Conservation (phyloP, 1,140 invertebrate genomes). For the Probaryconus sp. region DNA sequence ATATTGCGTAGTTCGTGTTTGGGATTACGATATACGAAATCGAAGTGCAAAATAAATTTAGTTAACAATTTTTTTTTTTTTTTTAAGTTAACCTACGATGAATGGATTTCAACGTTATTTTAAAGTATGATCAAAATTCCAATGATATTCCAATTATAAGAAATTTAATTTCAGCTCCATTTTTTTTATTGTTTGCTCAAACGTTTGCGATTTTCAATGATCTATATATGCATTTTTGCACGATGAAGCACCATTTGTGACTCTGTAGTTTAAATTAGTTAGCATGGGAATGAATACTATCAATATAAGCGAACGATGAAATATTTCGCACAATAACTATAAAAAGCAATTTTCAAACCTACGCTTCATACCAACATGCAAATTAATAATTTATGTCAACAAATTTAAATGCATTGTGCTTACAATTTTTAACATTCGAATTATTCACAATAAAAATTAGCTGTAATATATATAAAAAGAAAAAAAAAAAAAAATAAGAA, state of each 20-base stretch:
- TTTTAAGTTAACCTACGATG: slow-evolving; percentile 2
- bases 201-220: slow-evolving; percentile 16
- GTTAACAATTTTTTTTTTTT: slow-evolving; percentile 8
- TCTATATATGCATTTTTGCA: slow-evolving; percentile 14
- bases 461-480: too few relatives aligned
- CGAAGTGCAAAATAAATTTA: slow-evolving; percentile 4
- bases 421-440: too few relatives aligned
- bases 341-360: neutral
- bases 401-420: too few relatives aligned
- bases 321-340: neutral
- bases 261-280: slow-evolving; percentile 22
- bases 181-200: slow-evolving; percentile 22
- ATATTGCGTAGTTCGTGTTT: slow-evolving; percentile 7
- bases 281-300: slow-evolving; percentile 3
- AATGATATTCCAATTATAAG: slow-evolving; percentile 27
- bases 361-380: too few relatives aligned
- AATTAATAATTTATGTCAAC: too few relatives aligned
- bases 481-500: too few relatives aligned
- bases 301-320: neutral
- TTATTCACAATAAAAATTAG: too few relatives aligned
- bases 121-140: slow-evolving; percentile 16
- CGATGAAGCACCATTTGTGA: slow-evolving; percentile 20
- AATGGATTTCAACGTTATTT: slow-evolving; percentile 7
- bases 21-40: too few relatives aligned
- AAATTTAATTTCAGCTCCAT: slow-evolving; percentile 27